A percentile compares a stretch with the other conserved stretches of the same genome.
phyloP scores from a whole-genome alignment of 2,888 invertebrate genomes.

The Criorhina ranunculi region DNA sequence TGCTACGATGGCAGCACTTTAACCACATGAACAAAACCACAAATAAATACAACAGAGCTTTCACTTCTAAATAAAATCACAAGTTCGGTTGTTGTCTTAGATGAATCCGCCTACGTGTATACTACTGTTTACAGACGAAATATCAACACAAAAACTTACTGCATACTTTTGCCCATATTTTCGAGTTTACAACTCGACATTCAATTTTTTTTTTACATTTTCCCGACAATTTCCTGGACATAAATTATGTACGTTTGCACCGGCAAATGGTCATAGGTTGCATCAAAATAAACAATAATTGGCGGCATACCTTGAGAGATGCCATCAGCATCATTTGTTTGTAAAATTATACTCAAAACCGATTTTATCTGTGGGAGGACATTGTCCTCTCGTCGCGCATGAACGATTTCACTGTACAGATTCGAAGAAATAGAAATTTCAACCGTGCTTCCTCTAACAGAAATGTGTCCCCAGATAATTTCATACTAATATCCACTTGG shows the following conservation, averaged over 20 bases:
- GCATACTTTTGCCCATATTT: conserved; percentile 48
- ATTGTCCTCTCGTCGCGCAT: conserved; percentile 32
- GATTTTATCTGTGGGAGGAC: conserved; percentile 55
- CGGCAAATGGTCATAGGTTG: conserved; percentile 26
- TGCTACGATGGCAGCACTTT: conserved; percentile 36
- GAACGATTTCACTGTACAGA: conserved; percentile 60
- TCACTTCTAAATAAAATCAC: background rate
- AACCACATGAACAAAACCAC: background rate
- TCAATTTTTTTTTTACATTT: conserved; percentile 12
- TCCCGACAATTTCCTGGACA: conserved; percentile 39
- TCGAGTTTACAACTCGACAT: background rate
- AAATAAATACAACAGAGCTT: conserved; percentile 11
- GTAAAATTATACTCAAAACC: conserved; percentile 66
- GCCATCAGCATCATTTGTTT: conserved; percentile 67
- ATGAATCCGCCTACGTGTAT: conserved; percentile 17
- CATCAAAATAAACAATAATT: conserved; percentile 65
- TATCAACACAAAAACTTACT: background rate
- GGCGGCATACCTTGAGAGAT: conserved; percentile 56
- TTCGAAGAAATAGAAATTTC: conserved; percentile 70
- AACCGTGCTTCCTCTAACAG: conserved; percentile 19
- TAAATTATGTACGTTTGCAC: conserved; percentile 29
- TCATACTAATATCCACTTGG: conserved; percentile 51
- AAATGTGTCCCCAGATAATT: conserved; percentile 70
- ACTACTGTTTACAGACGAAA: background rate
- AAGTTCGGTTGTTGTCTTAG: conserved; percentile 39